These are phyloP conservation scores for Hemaris fuciformis DNA, from an alignment of 2,888 invertebrate genomes.

Conservation along the genomic window DNA sequence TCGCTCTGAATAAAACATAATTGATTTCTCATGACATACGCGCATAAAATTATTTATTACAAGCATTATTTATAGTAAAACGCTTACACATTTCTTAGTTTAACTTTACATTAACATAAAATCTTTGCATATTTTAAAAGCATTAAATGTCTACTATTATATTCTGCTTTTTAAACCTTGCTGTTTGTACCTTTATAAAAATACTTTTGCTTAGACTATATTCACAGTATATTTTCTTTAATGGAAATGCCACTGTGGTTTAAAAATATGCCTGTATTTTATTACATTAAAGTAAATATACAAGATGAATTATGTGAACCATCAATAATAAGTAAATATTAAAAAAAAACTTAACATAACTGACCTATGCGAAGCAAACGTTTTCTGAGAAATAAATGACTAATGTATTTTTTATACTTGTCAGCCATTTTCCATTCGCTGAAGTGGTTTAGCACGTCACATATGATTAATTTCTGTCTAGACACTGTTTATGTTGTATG, in stretches of 20 bases:
- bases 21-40: background rate
- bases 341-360: conserved; percentile 20
- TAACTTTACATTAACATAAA: too few species aligned
- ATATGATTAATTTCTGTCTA: conserved; percentile 34
- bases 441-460: conserved; percentile 31
- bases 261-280: too few species aligned
- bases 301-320: background rate
- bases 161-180: too few species aligned
- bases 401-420: conserved; percentile 29
- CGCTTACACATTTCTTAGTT: too few species aligned
- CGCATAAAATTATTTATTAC: background rate
- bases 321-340: background rate
- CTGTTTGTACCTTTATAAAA: too few species aligned
- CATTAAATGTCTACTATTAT: too few species aligned
- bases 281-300: too few species aligned
- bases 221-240: too few species aligned
- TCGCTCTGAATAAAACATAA: conserved; percentile 8
- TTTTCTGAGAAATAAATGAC: conserved; percentile 22
- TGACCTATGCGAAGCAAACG: conserved; percentile 39
- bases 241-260: too few species aligned
- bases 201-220: too few species aligned
- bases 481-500: conserved; percentile 24
- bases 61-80: too few species aligned
- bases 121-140: too few species aligned
- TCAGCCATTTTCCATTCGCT: conserved; percentile 28